Percentiles rank a stretch among this genome's conserved stretches.
Evolutionary conservation across 2,797 vertebrate species (phyloP).

Genomic region (Pipistrellus pipistrellus): DNA sequence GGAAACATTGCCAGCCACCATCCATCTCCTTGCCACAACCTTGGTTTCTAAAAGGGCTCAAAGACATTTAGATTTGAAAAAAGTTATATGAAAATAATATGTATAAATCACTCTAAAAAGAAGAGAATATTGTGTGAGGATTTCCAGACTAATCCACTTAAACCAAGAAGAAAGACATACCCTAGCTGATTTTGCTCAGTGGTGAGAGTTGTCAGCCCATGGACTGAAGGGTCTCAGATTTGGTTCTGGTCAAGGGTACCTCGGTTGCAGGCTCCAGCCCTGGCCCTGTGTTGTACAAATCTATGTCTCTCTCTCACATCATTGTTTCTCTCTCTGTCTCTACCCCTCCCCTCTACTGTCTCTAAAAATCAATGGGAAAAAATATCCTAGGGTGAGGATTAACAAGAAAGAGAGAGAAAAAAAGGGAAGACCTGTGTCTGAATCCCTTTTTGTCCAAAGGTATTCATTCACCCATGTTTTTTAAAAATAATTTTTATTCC

Average conservation of each 20-base stretch:
- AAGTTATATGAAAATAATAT: not conserved
- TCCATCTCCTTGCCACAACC: not conserved
- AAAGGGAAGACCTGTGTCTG: not conserved
- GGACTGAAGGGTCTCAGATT: too few relatives aligned
- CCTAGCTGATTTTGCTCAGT: too few relatives aligned
- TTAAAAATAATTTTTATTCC: not conserved
- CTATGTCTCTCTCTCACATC: too few relatives aligned
- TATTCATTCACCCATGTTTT: not conserved
- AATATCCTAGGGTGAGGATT: too few relatives aligned
- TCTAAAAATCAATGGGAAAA: too few relatives aligned
- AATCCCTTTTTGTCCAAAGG: not conserved
- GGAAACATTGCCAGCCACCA: not conserved
- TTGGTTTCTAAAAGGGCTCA: not conserved
- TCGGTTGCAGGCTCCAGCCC: too few relatives aligned
- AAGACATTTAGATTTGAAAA: conserved; percentile 27
- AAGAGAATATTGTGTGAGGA: not conserved
- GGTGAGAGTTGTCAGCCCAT: too few relatives aligned
- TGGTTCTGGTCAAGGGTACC: too few relatives aligned
- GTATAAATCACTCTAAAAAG: not conserved
- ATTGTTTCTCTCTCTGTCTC: too few relatives aligned
- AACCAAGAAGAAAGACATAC: not conserved
- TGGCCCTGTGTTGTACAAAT: too few relatives aligned
- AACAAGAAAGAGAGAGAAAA: too few relatives aligned
- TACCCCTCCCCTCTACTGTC: too few relatives aligned
- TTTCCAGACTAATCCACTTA: not conserved